Evolutionary conservation across 2,888 invertebrate genomes (phyloP).

Genomic region (Chymomyza caudatula): DNA sequence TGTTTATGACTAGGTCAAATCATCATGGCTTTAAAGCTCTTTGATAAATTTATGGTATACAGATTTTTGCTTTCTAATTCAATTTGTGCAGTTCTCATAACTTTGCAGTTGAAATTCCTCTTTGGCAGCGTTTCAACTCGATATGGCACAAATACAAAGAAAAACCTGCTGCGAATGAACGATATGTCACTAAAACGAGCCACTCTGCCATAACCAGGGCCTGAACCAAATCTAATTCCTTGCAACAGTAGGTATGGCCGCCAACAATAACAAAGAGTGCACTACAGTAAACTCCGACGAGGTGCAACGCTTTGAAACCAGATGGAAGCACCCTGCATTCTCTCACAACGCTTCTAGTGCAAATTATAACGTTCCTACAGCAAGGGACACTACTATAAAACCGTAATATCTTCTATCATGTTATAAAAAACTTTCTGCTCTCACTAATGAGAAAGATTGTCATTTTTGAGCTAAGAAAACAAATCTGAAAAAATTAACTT

Average conservation of each 20-base stretch:
- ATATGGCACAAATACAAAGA: slow-evolving; percentile 5
- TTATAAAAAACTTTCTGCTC: too few relatives aligned
- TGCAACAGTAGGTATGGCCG: too few relatives aligned
- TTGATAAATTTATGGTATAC: background rate
- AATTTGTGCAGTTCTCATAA: background rate
- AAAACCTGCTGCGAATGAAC: background rate
- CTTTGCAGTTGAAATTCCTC: background rate
- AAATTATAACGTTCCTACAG: too few relatives aligned
- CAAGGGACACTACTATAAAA: too few relatives aligned
- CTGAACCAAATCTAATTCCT: background rate
- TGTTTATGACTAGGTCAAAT: background rate
- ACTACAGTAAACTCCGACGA: background rate
- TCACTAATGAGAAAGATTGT: too few relatives aligned
- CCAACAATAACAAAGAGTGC: background rate
- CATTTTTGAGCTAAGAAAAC: too few relatives aligned
- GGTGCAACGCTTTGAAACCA: background rate
- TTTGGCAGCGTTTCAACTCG: slow-evolving; percentile 50
- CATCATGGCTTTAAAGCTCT: background rate
- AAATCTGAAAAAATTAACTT: too few relatives aligned
- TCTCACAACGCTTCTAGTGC: background rate
- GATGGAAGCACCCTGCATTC: too few relatives aligned
- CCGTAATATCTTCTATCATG: too few relatives aligned
- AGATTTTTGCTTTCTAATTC: background rate
- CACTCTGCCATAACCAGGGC: slow-evolving; percentile 21
- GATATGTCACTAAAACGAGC: slow-evolving; percentile 32